Evolutionary conservation across 2,113 vertebrate species (phyloP), one percentile per base, ranked within the genome.

Genomic region (Sorex araneus): DNA sequence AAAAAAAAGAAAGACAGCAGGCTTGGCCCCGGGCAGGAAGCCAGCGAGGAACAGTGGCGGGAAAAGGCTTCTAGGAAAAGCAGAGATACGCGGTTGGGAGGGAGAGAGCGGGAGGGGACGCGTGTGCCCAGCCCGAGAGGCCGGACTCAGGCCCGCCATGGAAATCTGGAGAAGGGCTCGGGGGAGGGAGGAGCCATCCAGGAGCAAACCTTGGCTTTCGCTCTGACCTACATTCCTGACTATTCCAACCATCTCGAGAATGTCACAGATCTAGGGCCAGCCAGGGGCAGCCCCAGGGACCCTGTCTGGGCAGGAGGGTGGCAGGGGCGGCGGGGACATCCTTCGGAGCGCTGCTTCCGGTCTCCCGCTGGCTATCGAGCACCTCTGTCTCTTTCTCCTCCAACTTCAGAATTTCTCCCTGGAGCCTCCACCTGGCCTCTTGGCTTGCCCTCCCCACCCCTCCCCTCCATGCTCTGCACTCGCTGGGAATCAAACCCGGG

Each of bases 141-240:
- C 50, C 19, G 32, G 82, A 50, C 60, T 57, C 4, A 2, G 60
- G 74, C 15, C 45, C 32, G 93, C 73, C 23, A 40, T 64, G 16
- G 32, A 78, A 86, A 77, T 66, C 83, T 79, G 34, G 82, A 71
- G 45, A 73, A 43, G 91, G 89, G 81, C 34, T 45, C 36, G 60
- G 54, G 70, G 60, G 45, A 92, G 60, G 91, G 90, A 93, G 94
- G 86, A 82, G 94, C 57, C 74, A 87, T 19, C 32, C 78, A 89
- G 67, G 91, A 91, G 80, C 91, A 84, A 90, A 87, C 92, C 93
- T 93, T 97, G 96, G 95, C 95, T 95, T 87, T 85, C 77, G 96
- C 92, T 92, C 91, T 97, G 97, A 97, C 97, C 97, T 97, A 97
- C 96, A 98, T 98, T 98, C 97, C 94, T 91, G 82, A 87, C 95